Base-by-base conservation (phyloP, 2,797 vertebrate genomes). In the Paratrypauchen microcephalus region DNA sequence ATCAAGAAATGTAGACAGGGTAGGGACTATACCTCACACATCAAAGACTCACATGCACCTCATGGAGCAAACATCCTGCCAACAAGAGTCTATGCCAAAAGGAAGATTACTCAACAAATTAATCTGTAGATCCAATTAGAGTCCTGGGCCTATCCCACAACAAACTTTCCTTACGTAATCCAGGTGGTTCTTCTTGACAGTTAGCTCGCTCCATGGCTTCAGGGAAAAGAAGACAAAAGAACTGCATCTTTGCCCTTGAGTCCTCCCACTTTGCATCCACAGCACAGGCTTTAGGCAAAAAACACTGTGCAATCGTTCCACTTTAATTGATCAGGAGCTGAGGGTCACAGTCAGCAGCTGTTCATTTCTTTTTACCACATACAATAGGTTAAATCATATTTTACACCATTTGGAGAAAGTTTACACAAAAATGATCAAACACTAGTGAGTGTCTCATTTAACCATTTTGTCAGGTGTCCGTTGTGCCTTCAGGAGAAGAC, bases 141-240 rank as follows among this genome's bases (percentile, higher is more conserved):
- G 68, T 39, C 45, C 69, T 45, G 3, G 58, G 57, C 24, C 59
- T 18, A 6, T 68, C 73, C 76, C 39, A 64, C 45, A 64, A 60
- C 4, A 0, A 30, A 73, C 84, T 90, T 88, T 75, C 74, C 74
- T 92, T 88, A 90, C 89, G 87, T 93, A 91, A 91, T 92, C 88
- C 93, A 94, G 94, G 93, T 94, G 93, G 93, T 94, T 93, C 93
- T 92, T 90, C 89, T 72, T 91, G 92, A 87, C 93, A 87, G 94
- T 95, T 94, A 87, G 80, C 87, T 89, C 59, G 78, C 76, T 78
- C 50, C 52, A 73, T 80, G 78, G 86, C 93, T 90, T 61, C 77
- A 86, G 90, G 92, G 84, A 92, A 95, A 95, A 83, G 73, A 84
- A 56, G 92, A 83, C 94, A 95, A 95, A 95, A 83, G 73, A 85